A percentile compares a stretch with the other conserved stretches of the same genome.
Conservation (phyloP, 2,797 vertebrate genomes). For the Sternarchorhynchus goeldii region DNA sequence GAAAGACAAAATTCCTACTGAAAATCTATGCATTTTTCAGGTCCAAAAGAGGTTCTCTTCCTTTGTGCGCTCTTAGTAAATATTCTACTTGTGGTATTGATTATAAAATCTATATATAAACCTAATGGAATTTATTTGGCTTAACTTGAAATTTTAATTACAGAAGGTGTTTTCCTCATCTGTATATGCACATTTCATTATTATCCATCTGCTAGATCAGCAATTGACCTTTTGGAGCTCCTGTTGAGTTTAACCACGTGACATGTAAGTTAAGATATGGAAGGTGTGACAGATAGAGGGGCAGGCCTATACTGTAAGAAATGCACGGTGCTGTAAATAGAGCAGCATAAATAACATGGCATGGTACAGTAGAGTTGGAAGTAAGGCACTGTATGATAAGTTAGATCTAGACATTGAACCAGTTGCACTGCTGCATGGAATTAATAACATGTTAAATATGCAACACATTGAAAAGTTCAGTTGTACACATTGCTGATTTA, state of each 20-base stretch:
- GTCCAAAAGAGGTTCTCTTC: too few species aligned
- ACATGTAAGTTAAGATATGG: slow-evolving; percentile 44
- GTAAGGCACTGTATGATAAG: neutral
- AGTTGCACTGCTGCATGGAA: neutral
- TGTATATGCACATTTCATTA: too few species aligned
- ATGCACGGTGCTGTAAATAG: slow-evolving; percentile 67
- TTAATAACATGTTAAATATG: neutral
- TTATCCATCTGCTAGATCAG: neutral
- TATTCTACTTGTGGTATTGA: too few species aligned
- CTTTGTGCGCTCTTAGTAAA: too few species aligned
- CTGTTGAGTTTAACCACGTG: slow-evolving; percentile 39
- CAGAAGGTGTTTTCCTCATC: too few species aligned
- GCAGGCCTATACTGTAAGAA: slow-evolving; percentile 61
- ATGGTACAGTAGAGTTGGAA: slow-evolving; percentile 43
- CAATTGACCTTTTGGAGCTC: neutral
- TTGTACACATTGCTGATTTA: neutral
- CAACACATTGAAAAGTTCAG: neutral
- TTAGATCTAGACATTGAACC: neutral
- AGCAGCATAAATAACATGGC: slow-evolving; percentile 59
- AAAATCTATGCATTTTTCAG: too few species aligned
- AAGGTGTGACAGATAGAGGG: slow-evolving; percentile 51
- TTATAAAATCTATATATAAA: too few species aligned
- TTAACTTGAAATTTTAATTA: neutral
- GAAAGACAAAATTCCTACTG: too few species aligned
- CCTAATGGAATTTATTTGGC: too few species aligned